A percentile compares a stretch with the other conserved stretches of the same genome.
These are phyloP conservation scores for Cossypha polioptera DNA, from an alignment of 2,797 vertebrate genomes.

Conservation along the genomic window DNA sequence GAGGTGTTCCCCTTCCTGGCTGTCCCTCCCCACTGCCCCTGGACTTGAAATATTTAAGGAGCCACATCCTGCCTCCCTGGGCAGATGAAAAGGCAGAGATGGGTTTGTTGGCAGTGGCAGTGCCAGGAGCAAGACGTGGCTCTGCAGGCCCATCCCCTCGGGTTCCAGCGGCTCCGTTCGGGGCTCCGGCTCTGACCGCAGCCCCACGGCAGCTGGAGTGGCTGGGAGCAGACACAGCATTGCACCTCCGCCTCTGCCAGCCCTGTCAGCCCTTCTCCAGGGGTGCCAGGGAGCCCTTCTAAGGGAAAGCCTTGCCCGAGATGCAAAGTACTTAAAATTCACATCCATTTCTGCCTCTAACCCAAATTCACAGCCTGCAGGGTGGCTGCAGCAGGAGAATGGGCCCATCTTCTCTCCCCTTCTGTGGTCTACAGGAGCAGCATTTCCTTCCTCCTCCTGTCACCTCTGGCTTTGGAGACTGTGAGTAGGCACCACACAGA, in stretches of 20 bases:
- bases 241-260: neutral
- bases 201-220: neutral
- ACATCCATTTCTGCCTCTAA: neutral
- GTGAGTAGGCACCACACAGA: neutral
- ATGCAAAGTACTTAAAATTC: neutral
- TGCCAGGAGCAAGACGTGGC: neutral
- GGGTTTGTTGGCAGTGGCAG: neutral
- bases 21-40: neutral
- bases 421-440: neutral
- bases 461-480: neutral
- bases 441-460: neutral
- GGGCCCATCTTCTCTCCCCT: neutral
- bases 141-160: neutral
- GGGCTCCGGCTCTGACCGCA: rapidly evolving
- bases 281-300: neutral
- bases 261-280: neutral
- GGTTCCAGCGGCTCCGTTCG: rapidly evolving
- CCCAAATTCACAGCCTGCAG: rapidly evolving
- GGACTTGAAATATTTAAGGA: neutral
- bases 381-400: neutral
- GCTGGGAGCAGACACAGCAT: neutral
- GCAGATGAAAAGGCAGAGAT: neutral
- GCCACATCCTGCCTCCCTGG: rapidly evolving
- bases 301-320: neutral
- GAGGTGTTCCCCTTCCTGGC: neutral